phyloP scores from a whole-genome alignment of 2,113 vertebrate species.

The Poecilia latipinna region DNA sequence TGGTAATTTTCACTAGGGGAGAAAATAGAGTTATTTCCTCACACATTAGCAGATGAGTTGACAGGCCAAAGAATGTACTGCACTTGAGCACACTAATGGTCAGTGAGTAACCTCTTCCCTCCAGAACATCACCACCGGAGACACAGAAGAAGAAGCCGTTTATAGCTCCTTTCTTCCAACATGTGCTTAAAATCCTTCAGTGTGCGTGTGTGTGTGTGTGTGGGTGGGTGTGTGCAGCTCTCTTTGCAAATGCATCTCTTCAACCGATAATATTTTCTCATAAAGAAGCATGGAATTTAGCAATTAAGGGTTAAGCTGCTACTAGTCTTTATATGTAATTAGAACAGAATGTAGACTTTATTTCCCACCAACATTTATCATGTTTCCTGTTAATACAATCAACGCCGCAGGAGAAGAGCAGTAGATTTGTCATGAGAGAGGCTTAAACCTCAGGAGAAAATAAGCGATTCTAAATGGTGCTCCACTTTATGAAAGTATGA shows the following conservation, averaged over 20 bases:
- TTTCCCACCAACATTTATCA: constrained; percentile 44
- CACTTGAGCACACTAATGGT: constrained; percentile 75
- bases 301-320: constrained; percentile 19
- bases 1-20: constrained; percentile 53
- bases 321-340: constrained; percentile 18
- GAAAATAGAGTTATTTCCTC: constrained; percentile 74
- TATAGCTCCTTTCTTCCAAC: constrained; percentile 45
- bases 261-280: not conserved
- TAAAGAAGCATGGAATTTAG: constrained; percentile 5
- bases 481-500: constrained; percentile 70
- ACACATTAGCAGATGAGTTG: constrained; percentile 69
- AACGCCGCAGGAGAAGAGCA: constrained; percentile 27
- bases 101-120: constrained; percentile 58
- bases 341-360: constrained; percentile 17
- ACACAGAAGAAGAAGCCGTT: constrained; percentile 59
- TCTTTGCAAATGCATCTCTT: constrained; percentile 10
- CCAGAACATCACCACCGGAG: constrained; percentile 31
- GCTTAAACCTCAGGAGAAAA: constrained; percentile 64
- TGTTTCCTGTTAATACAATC: constrained; percentile 50
- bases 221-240: constrained; percentile 10
- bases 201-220: not conserved
- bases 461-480: constrained; percentile 62
- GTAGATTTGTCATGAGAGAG: constrained; percentile 48
- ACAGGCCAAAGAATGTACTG: constrained; percentile 72
- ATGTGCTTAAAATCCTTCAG: constrained; percentile 19